Base-by-base conservation (phyloP, 2,113 vertebrate genomes). In the Penelope pileata region DNA sequence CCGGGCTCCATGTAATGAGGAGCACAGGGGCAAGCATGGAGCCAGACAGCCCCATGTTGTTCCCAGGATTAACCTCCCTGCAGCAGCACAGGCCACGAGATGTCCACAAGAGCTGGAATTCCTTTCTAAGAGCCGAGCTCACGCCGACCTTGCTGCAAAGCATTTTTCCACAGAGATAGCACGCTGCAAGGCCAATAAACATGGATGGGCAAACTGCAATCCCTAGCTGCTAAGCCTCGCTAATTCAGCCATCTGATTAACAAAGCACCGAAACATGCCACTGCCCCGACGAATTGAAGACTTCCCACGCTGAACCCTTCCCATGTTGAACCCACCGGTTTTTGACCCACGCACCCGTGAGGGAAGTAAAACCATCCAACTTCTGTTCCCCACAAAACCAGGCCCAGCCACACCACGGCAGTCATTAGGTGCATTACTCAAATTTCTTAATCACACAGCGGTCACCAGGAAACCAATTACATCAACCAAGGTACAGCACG, bases 81-180 rank as follows among this genome's bases (percentile, higher is more conserved):
- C 36, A 43, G 6, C 24, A 17, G 1, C 0, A 34, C 40, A 21
- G 38, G 64, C 26, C 29, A 12, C 1, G 1, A 59, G 58, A 53
- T 24, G 9, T 16, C 64, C 73, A 10, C 7, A 9, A 32, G 30
- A 0, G 23, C 32, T 38, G 23, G 40, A 38, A 67, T 42, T 26
- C 6, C 12, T 11, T 59, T 59, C 62, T 43, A 22, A 36, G 27
- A 45, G 9, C 43, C 0, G 8, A 70, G 43, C 9, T 42, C 50
- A 22, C n/a, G 29, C 11, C 8, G 47, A 36, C 29, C 58, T 43
- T 4, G 12, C 56, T 26, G 13, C 68, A 48, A 36, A 38, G 12
- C 1, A 0, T 26, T 84, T 68, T 58, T 15, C 53, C 0, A 0
- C 12, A 5, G 0, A 23, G 23, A 36, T 50, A 70, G 9, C 3